Evolutionary conservation across 2,888 invertebrate genomes (phyloP), one percentile per base, ranked within the genome.

Genomic region (Seira ritae): DNA sequence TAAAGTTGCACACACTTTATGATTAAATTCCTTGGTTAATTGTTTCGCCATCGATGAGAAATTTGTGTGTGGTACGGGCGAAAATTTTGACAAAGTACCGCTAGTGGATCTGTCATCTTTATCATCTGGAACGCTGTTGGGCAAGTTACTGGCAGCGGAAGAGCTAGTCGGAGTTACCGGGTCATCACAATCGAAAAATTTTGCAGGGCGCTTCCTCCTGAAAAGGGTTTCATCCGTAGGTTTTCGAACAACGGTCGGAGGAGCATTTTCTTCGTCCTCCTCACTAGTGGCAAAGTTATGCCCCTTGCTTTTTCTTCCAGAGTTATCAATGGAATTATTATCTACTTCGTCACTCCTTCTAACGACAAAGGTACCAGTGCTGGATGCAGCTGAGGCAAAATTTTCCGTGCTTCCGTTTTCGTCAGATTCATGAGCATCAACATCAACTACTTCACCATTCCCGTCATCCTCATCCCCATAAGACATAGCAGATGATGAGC

Each of bases 341-440:
- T 10, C 67, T n/a, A 55, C n/a, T 66, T 19, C 76, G 22, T 6
- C 46, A 70, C 37, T 71, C 60, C 50, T 69, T 46, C 75, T 24
- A 20, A 86, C 81, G 0, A 86, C 81, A 62, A 84, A 84, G 4
- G 85, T 86, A 0, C 85, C 85, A 8, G 85, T 79, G 23, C 84
- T 84, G 8, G 85, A 86, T 0, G 74, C 72, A 0, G 67, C 67
- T 20, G 84, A 84, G 0, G 81, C 81, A 81, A 84, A 84, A 67
- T 84, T 74, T 1, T 75, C 81, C 0, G 60, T 78, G 31, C 80
- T 81, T 4, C 8, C 31, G 12, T 46, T 70, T 62, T 79, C 70
- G 2, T 65, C 70, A 50, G 72, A 74, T 31, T 75, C 75, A 23
- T 50, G 22, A n/a, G 22, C 20, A 6, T 31, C 31, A 31, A 31